phyloP scores from a whole-genome alignment of 2,113 vertebrate species.

The Sturnus vulgaris region DNA sequence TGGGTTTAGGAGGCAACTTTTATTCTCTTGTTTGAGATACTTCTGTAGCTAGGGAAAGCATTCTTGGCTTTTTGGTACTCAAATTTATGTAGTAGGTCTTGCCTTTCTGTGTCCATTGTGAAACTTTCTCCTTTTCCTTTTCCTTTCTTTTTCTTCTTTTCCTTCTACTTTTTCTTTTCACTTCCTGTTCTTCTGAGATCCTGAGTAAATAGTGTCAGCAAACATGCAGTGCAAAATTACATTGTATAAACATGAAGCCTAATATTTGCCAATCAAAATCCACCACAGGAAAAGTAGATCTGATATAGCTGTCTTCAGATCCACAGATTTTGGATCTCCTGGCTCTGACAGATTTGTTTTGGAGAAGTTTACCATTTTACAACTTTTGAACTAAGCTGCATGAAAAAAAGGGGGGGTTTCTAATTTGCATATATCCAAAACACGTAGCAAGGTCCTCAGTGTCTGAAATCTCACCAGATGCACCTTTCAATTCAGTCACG shows the following conservation, averaged over 20 bases:
- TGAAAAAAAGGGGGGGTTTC: rapidly evolving
- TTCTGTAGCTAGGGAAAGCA: neutral
- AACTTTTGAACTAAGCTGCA: neutral
- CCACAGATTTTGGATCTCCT: neutral
- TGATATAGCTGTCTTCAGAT: neutral
- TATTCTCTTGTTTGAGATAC: neutral
- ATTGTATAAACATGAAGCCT: neutral
- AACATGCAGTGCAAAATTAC: neutral
- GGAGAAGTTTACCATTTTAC: neutral
- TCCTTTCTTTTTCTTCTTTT: neutral
- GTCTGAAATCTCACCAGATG: neutral
- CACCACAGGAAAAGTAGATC: neutral
- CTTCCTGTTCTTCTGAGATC: neutral
- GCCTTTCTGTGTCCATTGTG: neutral
- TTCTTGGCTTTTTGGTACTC: neutral
- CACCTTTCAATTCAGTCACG: neutral
- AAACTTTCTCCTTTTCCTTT: neutral
- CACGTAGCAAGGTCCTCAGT: neutral
- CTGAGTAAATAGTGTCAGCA: neutral
- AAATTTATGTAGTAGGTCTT: neutral
- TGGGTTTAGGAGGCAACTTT: neutral
- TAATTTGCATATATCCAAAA: neutral
- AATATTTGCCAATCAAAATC: neutral
- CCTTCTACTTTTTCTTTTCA: neutral
- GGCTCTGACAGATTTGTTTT: neutral